phyloP scores from a whole-genome alignment of 1,140 invertebrate species.

The Euura saliciscinereae region DNA sequence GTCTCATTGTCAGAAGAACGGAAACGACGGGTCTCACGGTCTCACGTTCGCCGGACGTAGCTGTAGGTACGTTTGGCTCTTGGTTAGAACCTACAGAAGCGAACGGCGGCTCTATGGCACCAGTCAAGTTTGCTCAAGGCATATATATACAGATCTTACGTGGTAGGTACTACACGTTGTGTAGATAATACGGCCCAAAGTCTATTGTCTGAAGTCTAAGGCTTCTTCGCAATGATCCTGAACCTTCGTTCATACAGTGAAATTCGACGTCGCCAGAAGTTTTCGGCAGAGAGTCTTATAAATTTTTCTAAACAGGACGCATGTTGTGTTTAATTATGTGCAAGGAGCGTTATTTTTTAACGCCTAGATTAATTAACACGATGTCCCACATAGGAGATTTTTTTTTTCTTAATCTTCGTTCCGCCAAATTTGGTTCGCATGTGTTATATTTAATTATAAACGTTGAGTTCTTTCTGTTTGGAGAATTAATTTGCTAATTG shows the following conservation, averaged over 20 bases:
- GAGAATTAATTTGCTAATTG: background rate
- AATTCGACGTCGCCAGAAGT: too few species aligned
- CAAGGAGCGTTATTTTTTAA: background rate
- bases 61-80: background rate
- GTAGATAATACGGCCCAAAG: background rate
- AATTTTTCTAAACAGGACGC: too few species aligned
- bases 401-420: background rate
- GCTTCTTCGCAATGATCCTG: background rate
- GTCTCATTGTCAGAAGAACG: background rate
- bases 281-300: too few species aligned
- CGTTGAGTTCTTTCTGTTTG: background rate
- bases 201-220: too few species aligned
- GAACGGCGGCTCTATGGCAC: background rate
- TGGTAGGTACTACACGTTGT: background rate
- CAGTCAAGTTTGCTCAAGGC: background rate
- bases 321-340: too few species aligned
- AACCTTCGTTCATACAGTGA: background rate
- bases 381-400: background rate
- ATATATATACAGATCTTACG: background rate
- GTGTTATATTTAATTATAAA: background rate
- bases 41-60: background rate
- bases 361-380: background rate
- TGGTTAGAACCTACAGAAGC: conserved; percentile 1
- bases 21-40: background rate
- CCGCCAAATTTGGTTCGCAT: background rate